Base-by-base conservation (phyloP, 2,797 vertebrate species). In the Aldrovandia affinis region DNA sequence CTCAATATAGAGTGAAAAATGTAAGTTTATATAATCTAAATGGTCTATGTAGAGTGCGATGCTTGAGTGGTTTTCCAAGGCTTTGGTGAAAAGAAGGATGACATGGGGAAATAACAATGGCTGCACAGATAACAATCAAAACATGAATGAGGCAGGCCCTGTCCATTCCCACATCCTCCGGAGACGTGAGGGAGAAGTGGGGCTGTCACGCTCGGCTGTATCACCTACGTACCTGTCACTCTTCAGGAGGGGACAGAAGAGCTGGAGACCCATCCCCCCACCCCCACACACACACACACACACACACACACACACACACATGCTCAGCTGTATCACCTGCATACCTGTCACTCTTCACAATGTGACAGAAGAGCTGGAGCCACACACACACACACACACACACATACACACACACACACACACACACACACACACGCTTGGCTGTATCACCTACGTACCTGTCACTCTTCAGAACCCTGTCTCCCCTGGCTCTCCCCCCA, bases 221-320 rank as follows among this genome's bases (percentile, higher is more conserved):
- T 44, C 77, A 2, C 78, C 55, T 81, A 68, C 68, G 30, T 42
- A 63, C 52, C 39, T 22, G 78, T 81, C 84, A 70, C 33, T 75
- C 73, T 59, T 57, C 80, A 57, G 14, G n/a, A 59, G 73, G 79
- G 68, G 83, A 84, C 61, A 84, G 83, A n/a, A 28, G 55, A 54
- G 10, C 20, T 73, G 52, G 44, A 14, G 57, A n/a, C 47, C 47
- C 12, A 12, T 50, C 12, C 22, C 6, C 47, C 6, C 47, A 50
- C 6, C 6, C 0, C 6, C 47, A 3, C 47, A 50, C 47, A 50
- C 6, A 50, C 47, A 50, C 47, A 61, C 22, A 12, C 47, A 50
- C 47, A 50, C 6, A 50, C 0, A 50, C 47, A 3, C 47, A 50
- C 47, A 50, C 6, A 50, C 47, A 50, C 47, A 50, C 0, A 50